phyloP scores from a whole-genome alignment of 2,113 vertebrate species.

The Felis catus region DNA sequence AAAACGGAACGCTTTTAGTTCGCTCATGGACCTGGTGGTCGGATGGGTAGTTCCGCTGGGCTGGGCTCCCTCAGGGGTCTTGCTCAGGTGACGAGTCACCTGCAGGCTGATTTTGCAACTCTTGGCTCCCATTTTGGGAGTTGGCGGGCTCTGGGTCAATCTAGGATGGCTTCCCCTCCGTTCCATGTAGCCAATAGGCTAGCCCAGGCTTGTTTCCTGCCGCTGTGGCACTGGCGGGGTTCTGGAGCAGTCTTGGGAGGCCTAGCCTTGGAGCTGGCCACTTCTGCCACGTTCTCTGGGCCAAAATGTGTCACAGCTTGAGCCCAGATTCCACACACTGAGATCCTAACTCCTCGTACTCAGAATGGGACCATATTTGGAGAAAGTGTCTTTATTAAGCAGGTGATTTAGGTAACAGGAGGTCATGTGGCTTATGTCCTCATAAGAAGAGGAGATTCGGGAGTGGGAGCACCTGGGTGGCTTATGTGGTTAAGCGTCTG shows the following conservation, averaged over 20 bases:
- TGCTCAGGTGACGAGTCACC: not conserved
- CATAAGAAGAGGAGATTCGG: no score
- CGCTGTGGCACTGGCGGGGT: not conserved
- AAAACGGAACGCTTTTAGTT: not conserved
- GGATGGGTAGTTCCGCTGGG: not conserved
- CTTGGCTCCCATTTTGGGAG: not conserved
- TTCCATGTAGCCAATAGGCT: not conserved
- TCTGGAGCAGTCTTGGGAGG: not conserved
- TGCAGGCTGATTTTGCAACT: not conserved
- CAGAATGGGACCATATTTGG: not conserved
- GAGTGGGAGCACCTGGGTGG: no score
- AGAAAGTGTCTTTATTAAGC: not conserved
- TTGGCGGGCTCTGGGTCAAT: not conserved
- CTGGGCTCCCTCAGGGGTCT: not conserved
- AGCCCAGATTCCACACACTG: not conserved
- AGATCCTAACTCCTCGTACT: not conserved
- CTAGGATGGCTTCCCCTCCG: not conserved
- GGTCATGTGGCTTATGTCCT: not conserved
- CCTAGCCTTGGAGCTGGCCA: not conserved
- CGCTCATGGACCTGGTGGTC: not conserved
- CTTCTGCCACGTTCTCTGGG: not conserved
- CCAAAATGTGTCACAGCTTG: not conserved
- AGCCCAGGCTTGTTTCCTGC: not conserved
- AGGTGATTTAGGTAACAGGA: not conserved
- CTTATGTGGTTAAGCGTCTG: no score